Conservation (phyloP, 1,140 invertebrate genomes). For the Drosophila murphyi region DNA sequence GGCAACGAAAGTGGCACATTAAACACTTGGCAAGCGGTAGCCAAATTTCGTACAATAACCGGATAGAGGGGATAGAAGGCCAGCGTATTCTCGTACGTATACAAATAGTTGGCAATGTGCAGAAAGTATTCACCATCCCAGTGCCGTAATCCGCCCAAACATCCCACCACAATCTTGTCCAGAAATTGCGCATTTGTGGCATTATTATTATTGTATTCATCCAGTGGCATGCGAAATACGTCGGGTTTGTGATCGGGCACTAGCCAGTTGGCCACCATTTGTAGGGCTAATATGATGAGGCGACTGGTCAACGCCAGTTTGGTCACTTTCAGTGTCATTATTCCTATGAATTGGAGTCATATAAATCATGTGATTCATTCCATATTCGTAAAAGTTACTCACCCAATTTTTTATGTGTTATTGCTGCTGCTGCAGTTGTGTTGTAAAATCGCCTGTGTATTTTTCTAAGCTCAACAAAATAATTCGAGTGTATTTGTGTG, state of each 20-base stretch:
- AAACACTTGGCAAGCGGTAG: conserved; percentile 75
- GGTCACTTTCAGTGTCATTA: conserved; percentile 84
- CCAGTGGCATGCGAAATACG: conserved; percentile 87
- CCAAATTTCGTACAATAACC: conserved; percentile 85
- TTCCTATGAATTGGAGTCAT: conserved; percentile 41
- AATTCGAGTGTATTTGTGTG: conserved; percentile 11
- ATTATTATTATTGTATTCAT: conserved; percentile 60
- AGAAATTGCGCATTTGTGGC: conserved; percentile 56
- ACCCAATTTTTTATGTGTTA: conserved; percentile 17
- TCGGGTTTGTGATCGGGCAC: conserved; percentile 90
- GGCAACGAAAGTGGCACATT: conserved; percentile 65
- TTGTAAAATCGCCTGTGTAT: conserved; percentile 1
- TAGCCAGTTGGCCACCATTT: conserved; percentile 87
- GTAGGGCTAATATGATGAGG: conserved; percentile 85
- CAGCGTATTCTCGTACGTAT: conserved; percentile 95
- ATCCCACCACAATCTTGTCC: conserved; percentile 87
- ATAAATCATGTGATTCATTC: conserved; percentile 35
- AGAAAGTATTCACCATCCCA: conserved; percentile 98
- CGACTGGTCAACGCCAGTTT: conserved; percentile 86
- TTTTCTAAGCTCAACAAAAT: not conserved
- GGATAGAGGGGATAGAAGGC: conserved; percentile 97
- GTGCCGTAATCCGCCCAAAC: conserved; percentile 91
- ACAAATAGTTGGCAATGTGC: conserved; percentile 96
- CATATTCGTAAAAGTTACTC: conserved; percentile 28
- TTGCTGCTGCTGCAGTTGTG: conserved; percentile 11